phyloP scores from a whole-genome alignment of 2,888 invertebrate genomes.

The Agrotis clavis region DNA sequence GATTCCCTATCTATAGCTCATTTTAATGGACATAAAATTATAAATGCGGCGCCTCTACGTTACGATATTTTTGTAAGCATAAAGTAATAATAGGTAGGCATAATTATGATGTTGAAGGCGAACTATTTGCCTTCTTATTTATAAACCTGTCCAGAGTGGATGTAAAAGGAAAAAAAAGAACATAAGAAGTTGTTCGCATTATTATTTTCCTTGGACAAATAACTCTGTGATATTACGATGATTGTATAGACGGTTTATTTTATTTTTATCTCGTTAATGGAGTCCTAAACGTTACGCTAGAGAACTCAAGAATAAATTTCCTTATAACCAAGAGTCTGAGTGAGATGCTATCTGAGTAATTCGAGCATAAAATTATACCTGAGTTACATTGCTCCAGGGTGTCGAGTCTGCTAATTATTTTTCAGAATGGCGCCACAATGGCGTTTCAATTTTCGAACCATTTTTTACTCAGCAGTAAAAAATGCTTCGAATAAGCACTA shows the following conservation, averaged over 20 bases:
- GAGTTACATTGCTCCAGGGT: too few relatives aligned
- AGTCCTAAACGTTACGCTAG: too few relatives aligned
- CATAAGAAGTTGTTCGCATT: constrained; percentile 31
- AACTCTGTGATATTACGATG: not conserved
- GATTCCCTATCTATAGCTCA: not conserved
- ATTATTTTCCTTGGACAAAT: constrained; percentile 31
- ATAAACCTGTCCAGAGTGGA: constrained; percentile 40
- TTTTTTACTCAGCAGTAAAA: too few relatives aligned
- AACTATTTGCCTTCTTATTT: constrained; percentile 16
- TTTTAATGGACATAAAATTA: not conserved
- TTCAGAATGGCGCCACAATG: too few relatives aligned
- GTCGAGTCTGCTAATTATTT: too few relatives aligned
- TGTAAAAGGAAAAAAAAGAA: constrained; percentile 22
- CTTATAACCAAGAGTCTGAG: too few relatives aligned
- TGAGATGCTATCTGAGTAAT: too few relatives aligned
- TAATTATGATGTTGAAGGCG: constrained; percentile 34
- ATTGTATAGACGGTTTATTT: not conserved
- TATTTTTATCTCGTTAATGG: not conserved
- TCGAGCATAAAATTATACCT: too few relatives aligned
- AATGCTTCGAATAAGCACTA: too few relatives aligned
- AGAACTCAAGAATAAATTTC: too few relatives aligned
- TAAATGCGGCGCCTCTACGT: not conserved
- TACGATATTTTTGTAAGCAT: constrained; percentile 2
- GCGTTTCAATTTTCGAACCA: too few relatives aligned
- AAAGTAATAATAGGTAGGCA: not conserved